These are phyloP conservation scores for Thysanoteuthis rhombus DNA, from an alignment of 2,888 invertebrate genomes.

Conservation along the genomic window DNA sequence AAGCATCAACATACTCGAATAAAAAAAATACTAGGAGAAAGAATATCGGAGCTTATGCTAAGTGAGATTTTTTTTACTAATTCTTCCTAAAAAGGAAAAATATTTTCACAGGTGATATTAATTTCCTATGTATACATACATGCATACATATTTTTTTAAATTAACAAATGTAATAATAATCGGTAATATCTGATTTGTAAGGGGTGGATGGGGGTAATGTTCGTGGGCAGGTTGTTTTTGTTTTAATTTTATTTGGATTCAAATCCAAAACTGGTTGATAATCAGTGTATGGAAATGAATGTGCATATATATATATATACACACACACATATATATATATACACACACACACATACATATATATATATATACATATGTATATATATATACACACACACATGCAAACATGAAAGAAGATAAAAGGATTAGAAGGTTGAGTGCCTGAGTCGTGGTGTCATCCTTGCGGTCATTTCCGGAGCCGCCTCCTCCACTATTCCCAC, in stretches of 20 bases:
- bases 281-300: not conserved
- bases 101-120: too few relatives aligned
- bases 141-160: not conserved
- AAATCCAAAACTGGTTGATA: not conserved
- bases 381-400: not conserved
- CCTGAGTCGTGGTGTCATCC: slow-evolving; percentile 48
- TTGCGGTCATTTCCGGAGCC: not conserved
- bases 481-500: slow-evolving; percentile 48
- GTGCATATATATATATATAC: too few relatives aligned
- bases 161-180: not conserved
- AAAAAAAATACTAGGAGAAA: too few relatives aligned
- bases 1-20: too few relatives aligned
- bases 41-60: too few relatives aligned
- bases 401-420: slow-evolving; percentile 19
- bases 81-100: too few relatives aligned
- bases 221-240: not conserved
- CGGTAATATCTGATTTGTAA: not conserved
- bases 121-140: not conserved
- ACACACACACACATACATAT: not conserved
- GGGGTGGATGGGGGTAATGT: not conserved
- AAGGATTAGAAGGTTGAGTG: slow-evolving; percentile 43
- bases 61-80: too few relatives aligned
- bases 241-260: not conserved
- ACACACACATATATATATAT: not conserved
- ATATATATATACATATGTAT: not conserved